Conservation (phyloP, 2,888 invertebrate genomes). For the Trissoscelio sp. region DNA sequence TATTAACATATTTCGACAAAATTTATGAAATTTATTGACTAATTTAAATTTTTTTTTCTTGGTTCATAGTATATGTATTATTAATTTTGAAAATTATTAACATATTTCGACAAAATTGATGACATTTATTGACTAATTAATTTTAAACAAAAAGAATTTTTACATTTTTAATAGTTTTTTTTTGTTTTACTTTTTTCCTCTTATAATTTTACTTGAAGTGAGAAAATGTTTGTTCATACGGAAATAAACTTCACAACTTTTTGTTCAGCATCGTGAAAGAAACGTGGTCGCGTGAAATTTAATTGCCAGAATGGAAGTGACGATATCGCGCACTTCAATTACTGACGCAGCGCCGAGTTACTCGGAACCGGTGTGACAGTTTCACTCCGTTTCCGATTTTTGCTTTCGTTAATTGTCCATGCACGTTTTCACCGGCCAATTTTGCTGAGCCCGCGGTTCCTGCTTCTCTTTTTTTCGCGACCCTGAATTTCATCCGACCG, state of each 20-base stretch:
- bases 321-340: slow-evolving; percentile 52
- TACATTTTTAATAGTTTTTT: no score
- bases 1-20: no score
- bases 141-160: no score
- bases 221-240: no score
- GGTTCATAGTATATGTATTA: no score
- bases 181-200: no score
- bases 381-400: slow-evolving; percentile 70
- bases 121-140: no score
- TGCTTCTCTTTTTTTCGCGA: slow-evolving; percentile 11
- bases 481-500: slow-evolving; percentile 37
- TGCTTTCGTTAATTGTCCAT: slow-evolving; percentile 71
- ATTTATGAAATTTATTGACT: no score
- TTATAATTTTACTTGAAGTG: slow-evolving; percentile 8
- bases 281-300: slow-evolving; percentile 53
- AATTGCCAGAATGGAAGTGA: slow-evolving; percentile 52
- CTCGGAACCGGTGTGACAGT: slow-evolving; percentile 67
- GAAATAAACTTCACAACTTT: no score
- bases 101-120: no score
- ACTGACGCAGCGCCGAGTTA: slow-evolving; percentile 47
- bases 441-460: slow-evolving; percentile 34
- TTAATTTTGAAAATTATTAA: no score
- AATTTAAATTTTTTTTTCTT: no score
- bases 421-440: slow-evolving; percentile 68
- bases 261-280: slow-evolving; percentile 22